phyloP scores from a whole-genome alignment of 2,113 vertebrate species.

The Edolisoma coerulescens region DNA sequence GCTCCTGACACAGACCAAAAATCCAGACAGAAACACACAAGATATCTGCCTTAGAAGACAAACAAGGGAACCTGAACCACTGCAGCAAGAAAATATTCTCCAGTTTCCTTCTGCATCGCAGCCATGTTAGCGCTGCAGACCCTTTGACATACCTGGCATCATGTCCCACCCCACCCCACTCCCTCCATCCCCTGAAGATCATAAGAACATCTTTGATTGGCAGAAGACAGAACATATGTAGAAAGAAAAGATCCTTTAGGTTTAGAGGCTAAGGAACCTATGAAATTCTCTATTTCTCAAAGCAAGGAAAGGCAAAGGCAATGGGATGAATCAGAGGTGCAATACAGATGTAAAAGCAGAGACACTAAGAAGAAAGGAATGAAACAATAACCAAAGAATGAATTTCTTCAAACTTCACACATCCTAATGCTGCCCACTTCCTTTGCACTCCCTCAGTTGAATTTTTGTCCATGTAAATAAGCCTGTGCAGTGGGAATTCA shows the following conservation, averaged over 20 bases:
- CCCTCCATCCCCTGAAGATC: not conserved
- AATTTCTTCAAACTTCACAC: not conserved
- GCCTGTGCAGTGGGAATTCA: slow-evolving; percentile 14
- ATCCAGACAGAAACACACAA: accelerated
- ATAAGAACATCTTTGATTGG: not conserved
- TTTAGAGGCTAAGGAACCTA: not conserved
- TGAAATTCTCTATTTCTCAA: not conserved
- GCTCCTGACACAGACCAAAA: not conserved
- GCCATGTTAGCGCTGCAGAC: accelerated
- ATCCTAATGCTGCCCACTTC: not conserved
- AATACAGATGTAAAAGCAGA: not conserved
- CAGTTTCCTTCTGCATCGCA: not conserved
- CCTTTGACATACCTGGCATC: not conserved
- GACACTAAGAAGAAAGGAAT: not conserved
- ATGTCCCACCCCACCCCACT: not conserved
- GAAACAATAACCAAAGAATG: not conserved
- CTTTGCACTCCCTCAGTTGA: not conserved
- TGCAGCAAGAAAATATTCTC: not conserved
- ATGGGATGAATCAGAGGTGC: not conserved
- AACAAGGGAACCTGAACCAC: not conserved
- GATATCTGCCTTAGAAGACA: not conserved
- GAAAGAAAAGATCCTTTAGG: not conserved
- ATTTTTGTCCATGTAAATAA: not conserved
- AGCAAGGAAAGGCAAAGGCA: not conserved
- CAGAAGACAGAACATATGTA: not conserved